A percentile compares a stretch with the other conserved stretches of the same genome.
phyloP scores from a whole-genome alignment of 1,140 invertebrate genomes.

The Nasonia giraulti region DNA sequence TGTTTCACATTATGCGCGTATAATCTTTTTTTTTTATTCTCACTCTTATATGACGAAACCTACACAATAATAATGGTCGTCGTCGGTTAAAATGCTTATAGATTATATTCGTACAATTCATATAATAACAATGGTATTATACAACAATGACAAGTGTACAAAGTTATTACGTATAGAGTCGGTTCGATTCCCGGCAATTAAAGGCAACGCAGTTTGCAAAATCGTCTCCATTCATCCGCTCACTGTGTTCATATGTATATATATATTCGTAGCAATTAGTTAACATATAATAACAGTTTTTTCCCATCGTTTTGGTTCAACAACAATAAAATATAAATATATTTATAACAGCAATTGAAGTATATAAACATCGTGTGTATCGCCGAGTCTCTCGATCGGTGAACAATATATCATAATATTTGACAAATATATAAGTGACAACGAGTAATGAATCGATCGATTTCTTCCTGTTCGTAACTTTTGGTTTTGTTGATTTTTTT shows the following conservation, averaged over 20 bases:
- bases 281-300: not conserved
- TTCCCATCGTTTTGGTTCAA: not conserved
- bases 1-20: not conserved
- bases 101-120: slow-evolving; percentile 42
- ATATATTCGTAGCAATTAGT: not conserved
- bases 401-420: slow-evolving; percentile 11
- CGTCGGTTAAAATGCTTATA: slow-evolving; percentile 39
- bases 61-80: not conserved
- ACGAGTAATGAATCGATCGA: slow-evolving; percentile 48
- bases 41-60: slow-evolving; percentile 26
- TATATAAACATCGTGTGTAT: slow-evolving; percentile 22
- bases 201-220: slow-evolving; percentile 48
- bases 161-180: slow-evolving; percentile 3
- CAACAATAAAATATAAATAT: not conserved
- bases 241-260: slow-evolving; percentile 5
- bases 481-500: slow-evolving; percentile 6
- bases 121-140: slow-evolving; percentile 13
- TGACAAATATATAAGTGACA: not conserved
- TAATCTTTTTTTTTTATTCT: not conserved
- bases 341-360: slow-evolving; percentile 17
- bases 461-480: slow-evolving; percentile 35
- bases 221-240: slow-evolving; percentile 47
- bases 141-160: slow-evolving; percentile 27
- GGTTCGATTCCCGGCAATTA: slow-evolving; percentile 43
- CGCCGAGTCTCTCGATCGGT: slow-evolving; percentile 1